Evolutionary conservation across 2,888 invertebrate species (phyloP), one percentile per base, ranked within the genome.

Genomic region (Tineola bisselliella): DNA sequence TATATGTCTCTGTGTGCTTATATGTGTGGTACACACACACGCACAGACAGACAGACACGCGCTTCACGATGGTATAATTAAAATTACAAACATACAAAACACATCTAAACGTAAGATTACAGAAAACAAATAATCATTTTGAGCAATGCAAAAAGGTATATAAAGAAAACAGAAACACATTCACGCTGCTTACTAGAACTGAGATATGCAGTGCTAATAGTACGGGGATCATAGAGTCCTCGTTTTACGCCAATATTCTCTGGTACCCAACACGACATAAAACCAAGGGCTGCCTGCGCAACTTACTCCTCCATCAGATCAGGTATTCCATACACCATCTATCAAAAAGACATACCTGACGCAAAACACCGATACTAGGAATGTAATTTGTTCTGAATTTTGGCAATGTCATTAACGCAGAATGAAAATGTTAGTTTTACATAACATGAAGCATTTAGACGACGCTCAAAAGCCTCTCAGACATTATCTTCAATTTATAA

Each of bases 131-230:
- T 76, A 76, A 75, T 77, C 76, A 77, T 71, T 77, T 86, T 86
- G 84, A 84, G 84, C 84, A 84, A 86, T 84, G 84, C 77, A 84
- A 86, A 86, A 83, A 82, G 79, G 84, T 83, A 81, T 59, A 64
- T 61, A 79, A n/a, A n/a, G 25, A 83, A 83, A 81, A 54, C 25
- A 48, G 6, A 48, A 48, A 48, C 48, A 25, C 8, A 48, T 48
- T 13, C 48, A 48, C 48, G 15, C 48, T 48, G 17, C 38, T 38
- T 2, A 38, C 38, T 38, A 10, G 38, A 38, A 10, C 10, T 38
- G 38, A 38, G 38, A 38, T 38, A n/a, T 38, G 3, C 38, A 6
- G 38, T 38, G 10, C 11, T 38, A 10, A 38, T 2, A n/a, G n/a
- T n/a, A n/a, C n/a, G n/a, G n/a, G n/a, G n/a, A n/a, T n/a, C n/a